phyloP scores from a whole-genome alignment of 2,797 vertebrate genomes.

The Anniella stebbinsi region DNA sequence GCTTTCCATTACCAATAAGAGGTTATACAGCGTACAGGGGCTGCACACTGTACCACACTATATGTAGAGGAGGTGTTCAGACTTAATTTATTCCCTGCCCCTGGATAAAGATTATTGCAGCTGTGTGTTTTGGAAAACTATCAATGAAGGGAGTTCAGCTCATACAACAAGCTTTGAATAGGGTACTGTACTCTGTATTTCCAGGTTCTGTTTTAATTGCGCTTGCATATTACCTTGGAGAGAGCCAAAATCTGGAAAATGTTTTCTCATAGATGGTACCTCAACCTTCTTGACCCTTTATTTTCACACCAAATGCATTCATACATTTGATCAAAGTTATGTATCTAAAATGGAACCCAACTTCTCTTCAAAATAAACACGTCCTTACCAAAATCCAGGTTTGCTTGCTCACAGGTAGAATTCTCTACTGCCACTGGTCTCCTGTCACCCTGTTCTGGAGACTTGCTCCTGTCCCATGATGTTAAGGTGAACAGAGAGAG shows the following conservation, averaged over 20 bases:
- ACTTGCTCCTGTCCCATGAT: not conserved
- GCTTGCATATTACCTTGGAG: conserved; percentile 76
- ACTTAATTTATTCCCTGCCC: conserved; percentile 80
- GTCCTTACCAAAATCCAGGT: conserved; percentile 1
- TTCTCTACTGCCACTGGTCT: not conserved
- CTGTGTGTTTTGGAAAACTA: conserved; percentile 80
- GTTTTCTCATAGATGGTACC: conserved; percentile 76
- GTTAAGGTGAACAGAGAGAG: not conserved
- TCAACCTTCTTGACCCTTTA: conserved; percentile 74
- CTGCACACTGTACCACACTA: conserved; percentile 74
- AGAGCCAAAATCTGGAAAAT: conserved; percentile 78
- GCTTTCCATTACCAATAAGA: conserved; percentile 73
- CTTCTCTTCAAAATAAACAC: conserved; percentile 27
- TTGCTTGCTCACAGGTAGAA: not conserved
- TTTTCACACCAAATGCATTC: conserved; percentile 72
- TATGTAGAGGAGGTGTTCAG: conserved; percentile 76
- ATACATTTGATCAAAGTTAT: conserved; percentile 71
- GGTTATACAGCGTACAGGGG: conserved; percentile 72
- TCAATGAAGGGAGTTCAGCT: conserved; percentile 79
- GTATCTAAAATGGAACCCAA: conserved; percentile 54
- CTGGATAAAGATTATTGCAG: conserved; percentile 81
- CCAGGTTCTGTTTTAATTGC: conserved; percentile 79
- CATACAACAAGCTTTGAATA: conserved; percentile 77
- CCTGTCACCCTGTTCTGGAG: not conserved
- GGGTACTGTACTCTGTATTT: conserved; percentile 78